Evolutionary conservation across 2,113 vertebrate species (phyloP), one percentile per base, ranked within the genome.

Genomic region (Clarias batrachus): DNA sequence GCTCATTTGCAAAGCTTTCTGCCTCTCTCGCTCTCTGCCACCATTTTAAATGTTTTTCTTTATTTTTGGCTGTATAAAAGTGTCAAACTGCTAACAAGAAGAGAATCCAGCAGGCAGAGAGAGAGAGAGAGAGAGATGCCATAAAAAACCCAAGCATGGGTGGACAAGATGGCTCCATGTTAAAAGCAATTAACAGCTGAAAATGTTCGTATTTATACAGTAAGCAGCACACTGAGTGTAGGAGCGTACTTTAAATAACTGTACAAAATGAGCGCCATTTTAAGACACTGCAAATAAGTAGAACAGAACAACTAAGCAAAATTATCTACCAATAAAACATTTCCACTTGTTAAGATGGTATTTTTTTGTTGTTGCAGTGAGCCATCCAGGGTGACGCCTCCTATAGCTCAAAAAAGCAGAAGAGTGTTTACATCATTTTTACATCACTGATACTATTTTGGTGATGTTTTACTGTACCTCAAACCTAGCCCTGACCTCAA

Each of bases 11-110:
- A 63, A 81, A 41, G 68, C 68, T 14, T 33, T 85, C 48, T 37
- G 33, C 2, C 33, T 48, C 48, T 48, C 41, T 4, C 41, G 6
- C 25, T 65, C 54, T 71, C 14, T 10, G 77, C 76, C 27, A 54
- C 27, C 16, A 1, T 81, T 84, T 66, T 76, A 25, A 86, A 68
- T 76, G 2, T 77, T 27, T 48, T 17, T 86, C 76, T 76, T 90
- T 73, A 76, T 84, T 37, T 17, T 77, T 63, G 86, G 77, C 52
- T 85, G 33, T 37, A 33, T 8, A 8, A 85, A 76, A 59, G 76
- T 84, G n/a, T 8, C 68, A 37, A 59, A 60, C 12, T 74, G 10
- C 76, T 78, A 57, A 56, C 23, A 56, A 78, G 25, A 78, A 78
- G 56, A n/a, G 56, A n/a, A 57, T 76, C 41, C 25, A 54, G 30